Evolutionary conservation across 2,113 vertebrate genomes (phyloP).

Genomic region (Microtus pennsylvanicus): DNA sequence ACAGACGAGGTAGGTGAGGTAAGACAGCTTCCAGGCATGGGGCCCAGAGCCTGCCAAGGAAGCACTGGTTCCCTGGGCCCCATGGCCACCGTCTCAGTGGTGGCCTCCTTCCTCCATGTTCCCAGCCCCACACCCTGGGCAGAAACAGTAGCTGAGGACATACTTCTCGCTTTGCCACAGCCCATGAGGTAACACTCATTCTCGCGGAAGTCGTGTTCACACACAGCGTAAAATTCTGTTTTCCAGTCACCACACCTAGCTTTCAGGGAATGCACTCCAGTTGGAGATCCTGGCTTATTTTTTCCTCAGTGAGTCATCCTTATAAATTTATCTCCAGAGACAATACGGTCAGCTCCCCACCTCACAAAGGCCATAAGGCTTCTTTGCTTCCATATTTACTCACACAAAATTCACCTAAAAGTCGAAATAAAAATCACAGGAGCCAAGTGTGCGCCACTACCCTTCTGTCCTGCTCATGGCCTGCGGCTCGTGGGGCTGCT

Average conservation of each 20-base stretch:
- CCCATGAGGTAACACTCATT: neutral
- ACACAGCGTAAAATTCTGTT: slow-evolving; percentile 43
- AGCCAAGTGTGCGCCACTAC: neutral
- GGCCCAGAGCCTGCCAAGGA: neutral
- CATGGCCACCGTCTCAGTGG: neutral
- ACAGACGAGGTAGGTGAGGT: neutral
- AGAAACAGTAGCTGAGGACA: neutral
- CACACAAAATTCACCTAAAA: slow-evolving; percentile 17
- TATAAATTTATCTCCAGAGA: slow-evolving; percentile 37
- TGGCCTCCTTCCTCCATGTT: neutral
- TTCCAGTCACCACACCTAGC: slow-evolving; percentile 26
- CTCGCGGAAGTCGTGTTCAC: neutral
- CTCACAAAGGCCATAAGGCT: slow-evolving; percentile 4
- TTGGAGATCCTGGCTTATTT: slow-evolving; percentile 33
- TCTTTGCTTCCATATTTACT: slow-evolving; percentile 42
- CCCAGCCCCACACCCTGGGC: neutral
- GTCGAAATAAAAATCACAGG: neutral
- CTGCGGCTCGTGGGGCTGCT: neutral
- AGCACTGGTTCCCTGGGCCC: neutral
- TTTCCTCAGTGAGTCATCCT: slow-evolving; percentile 46
- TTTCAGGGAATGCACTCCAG: slow-evolving; percentile 51
- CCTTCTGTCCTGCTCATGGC: neutral
- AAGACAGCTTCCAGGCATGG: neutral
- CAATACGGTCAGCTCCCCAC: slow-evolving; percentile 40
- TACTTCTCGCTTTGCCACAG: neutral